Evolutionary conservation across 2,797 vertebrate genomes (phyloP).

Genomic region (Yasuhikotakia modesta): DNA sequence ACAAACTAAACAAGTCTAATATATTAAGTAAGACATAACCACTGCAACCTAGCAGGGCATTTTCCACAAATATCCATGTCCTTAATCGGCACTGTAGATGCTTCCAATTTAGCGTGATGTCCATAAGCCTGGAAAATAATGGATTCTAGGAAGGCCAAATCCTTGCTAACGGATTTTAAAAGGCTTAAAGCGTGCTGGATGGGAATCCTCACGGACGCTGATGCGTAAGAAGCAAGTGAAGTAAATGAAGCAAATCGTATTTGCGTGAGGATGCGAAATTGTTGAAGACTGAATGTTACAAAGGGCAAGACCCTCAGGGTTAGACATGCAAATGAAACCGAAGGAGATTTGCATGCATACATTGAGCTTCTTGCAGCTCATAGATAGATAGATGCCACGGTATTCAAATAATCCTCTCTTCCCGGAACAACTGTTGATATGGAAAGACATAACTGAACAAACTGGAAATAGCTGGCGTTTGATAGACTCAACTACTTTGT

Average conservation of each 20-base stretch:
- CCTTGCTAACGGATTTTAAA: slow-evolving; percentile 38
- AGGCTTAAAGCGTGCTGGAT: slow-evolving; percentile 26
- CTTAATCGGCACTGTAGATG: neutral
- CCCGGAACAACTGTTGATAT: slow-evolving; percentile 33
- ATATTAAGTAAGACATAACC: neutral
- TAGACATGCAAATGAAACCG: slow-evolving; percentile 24
- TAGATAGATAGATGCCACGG: slow-evolving; percentile 15
- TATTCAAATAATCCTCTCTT: slow-evolving; percentile 41
- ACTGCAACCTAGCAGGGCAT: neutral
- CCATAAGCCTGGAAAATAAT: slow-evolving; percentile 35
- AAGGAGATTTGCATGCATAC: slow-evolving; percentile 24
- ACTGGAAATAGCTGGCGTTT: neutral
- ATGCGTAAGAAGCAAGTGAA: too few relatives aligned
- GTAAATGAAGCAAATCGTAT: neutral
- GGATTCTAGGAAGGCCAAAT: slow-evolving; percentile 44
- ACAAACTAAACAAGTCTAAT: neutral
- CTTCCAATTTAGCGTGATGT: slow-evolving; percentile 28
- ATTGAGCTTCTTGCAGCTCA: slow-evolving; percentile 30
- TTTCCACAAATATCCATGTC: neutral
- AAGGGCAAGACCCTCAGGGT: slow-evolving; percentile 10
- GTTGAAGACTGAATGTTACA: neutral
- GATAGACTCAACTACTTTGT: slow-evolving; percentile 14
- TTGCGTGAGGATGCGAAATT: neutral
- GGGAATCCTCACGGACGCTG: neutral
- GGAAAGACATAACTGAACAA: neutral